These are phyloP conservation scores for Theristicus caerulescens DNA, from an alignment of 2,113 vertebrate species.

Conservation along the genomic window DNA sequence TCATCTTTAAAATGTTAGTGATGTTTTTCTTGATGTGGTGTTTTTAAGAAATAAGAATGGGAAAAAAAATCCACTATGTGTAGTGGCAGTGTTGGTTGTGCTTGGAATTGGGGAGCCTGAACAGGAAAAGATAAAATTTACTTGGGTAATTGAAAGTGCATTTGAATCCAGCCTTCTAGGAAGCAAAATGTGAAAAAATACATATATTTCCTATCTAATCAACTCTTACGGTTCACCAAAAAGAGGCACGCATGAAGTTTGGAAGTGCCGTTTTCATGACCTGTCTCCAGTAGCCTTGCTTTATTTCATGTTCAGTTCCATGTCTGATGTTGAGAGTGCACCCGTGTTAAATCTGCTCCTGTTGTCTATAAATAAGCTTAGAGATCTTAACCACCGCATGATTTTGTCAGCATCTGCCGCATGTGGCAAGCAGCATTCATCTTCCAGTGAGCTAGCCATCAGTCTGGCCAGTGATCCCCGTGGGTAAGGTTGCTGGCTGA, in stretches of 20 bases:
- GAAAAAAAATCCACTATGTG: not conserved
- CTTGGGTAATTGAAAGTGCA: not conserved
- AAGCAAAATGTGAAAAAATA: not conserved
- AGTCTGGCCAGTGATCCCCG: not conserved
- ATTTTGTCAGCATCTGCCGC: accelerated
- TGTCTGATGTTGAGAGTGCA: not conserved
- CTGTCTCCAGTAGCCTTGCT: not conserved
- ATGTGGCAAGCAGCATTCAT: not conserved
- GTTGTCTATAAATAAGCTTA: not conserved
- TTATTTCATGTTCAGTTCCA: not conserved
- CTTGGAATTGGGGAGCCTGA: not conserved
- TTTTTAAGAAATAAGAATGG: not conserved
- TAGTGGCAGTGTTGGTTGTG: not conserved
- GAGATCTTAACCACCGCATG: not conserved
- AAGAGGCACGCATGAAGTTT: not conserved
- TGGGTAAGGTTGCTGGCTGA: not conserved
- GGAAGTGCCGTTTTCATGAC: not conserved
- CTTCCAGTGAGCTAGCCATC: not conserved
- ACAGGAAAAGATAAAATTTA: not conserved
- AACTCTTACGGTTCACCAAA: not conserved
- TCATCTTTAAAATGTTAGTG: not conserved
- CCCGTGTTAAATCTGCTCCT: not conserved
- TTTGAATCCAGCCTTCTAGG: not conserved
- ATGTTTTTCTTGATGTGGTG: not conserved
- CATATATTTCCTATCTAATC: not conserved